Percentiles rank a stretch among this genome's conserved stretches.
Evolutionary conservation across 2,797 vertebrate species (phyloP).

Genomic region (Tachyglossus aculeatus): DNA sequence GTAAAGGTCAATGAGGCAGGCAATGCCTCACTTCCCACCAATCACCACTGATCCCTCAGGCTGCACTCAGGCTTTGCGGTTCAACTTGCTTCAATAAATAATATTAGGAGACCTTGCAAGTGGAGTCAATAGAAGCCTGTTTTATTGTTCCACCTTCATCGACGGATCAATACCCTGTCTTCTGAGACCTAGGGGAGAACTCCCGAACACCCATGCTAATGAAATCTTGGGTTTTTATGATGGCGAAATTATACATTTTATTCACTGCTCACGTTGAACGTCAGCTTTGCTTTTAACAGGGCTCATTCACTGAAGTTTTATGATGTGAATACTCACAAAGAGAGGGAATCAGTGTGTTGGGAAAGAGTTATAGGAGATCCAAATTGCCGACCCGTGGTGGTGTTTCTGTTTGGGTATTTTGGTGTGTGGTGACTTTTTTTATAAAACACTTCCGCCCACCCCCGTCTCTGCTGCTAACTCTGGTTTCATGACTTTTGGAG

Average conservation of each 20-base stretch:
- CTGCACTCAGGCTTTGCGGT: constrained; percentile 80
- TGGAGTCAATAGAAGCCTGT: constrained; percentile 91
- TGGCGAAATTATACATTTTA: constrained; percentile 64
- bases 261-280: constrained; percentile 51
- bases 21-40: constrained; percentile 88
- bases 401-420: too few species aligned
- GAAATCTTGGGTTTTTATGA: constrained; percentile 64
- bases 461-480: constrained; percentile 17
- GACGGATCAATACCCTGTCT: constrained; percentile 87
- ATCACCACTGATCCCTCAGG: constrained; percentile 95
- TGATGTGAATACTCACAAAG: constrained; percentile 26
- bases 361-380: constrained; percentile 51
- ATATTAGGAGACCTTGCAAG: constrained; percentile 88
- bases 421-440: too few species aligned
- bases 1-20: constrained; percentile 84
- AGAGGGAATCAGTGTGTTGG: constrained; percentile 41
- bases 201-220: constrained; percentile 30
- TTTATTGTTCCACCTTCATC: constrained; percentile 84
- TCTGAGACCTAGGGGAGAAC: constrained; percentile 66
- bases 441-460: too few species aligned
- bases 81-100: constrained; percentile 89
- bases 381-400: constrained; percentile 57
- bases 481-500: constrained; percentile 22
- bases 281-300: constrained; percentile 46
- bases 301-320: constrained; percentile 38